Base-by-base conservation (phyloP, 1,140 invertebrate species). In the Macrobrachium nipponense region DNA sequence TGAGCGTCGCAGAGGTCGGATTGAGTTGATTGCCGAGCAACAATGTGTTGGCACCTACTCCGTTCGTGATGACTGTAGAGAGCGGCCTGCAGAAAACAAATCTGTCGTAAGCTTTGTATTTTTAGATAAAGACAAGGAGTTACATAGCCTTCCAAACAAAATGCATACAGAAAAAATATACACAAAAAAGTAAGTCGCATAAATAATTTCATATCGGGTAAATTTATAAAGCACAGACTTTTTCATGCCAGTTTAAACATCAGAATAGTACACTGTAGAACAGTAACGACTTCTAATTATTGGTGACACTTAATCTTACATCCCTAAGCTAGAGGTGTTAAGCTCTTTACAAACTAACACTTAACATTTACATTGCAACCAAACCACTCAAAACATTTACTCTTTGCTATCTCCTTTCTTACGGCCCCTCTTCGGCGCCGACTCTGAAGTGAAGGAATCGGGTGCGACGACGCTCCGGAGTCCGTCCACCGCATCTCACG, bases 1-100 rank as follows among this genome's bases (percentile, higher is more conserved):
- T 96, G 95, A 8, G 96, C 96, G 91, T 96, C 96, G 94, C 95
- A 58, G 96, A 97, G 83, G 94, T 94, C 3, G 96, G 96, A 92
- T 97, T 97, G 82, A 97, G 91, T 90, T 96, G 95, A 91, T 97
- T 97, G 20, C 96, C 96, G 58, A 89, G 72, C 58, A 89, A 64
- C 23, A 89, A 72, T 14, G 88, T 87, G 70, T 87, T 89, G 68
- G 88, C 88, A 36, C 88, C 86, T 58, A 89, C 79, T 61, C 86
- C 86, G 80, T 87, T 87, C 58, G 86, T 87, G n/a, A 87, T 87
- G 23, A 87, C 86, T 66, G 81, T 78, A n/a, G 76, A 12, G 12
- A 83, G n/a, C 60, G 70, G 58, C 59, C 86, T 87, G 75, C 2
- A 82, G 73, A 10, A n/a, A 60, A 12, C 5, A 20, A 23, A 23